Evolutionary conservation across 2,888 invertebrate species (phyloP).

Genomic region (Trilocha varians): DNA sequence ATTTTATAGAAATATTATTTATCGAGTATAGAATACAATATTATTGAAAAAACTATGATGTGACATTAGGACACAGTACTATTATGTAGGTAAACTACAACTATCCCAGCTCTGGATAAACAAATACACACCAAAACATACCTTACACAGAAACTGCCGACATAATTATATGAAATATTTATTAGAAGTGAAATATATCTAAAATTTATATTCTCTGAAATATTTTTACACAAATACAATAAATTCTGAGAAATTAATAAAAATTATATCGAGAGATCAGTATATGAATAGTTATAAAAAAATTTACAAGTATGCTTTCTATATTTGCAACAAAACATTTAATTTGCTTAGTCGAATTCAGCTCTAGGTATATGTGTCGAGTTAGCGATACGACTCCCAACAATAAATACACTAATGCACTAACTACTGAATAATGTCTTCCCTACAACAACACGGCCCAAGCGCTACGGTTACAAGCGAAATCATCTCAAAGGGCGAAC

Average conservation of each 20-base stretch:
- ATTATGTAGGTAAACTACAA: conserved; percentile 53
- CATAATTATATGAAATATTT: conserved; percentile 51
- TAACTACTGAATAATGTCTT: conserved; percentile 53
- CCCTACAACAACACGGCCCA: conserved; percentile 60
- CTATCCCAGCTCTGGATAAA: conserved; percentile 54
- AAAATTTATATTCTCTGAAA: conserved; percentile 62
- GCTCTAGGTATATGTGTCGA: conserved; percentile 52
- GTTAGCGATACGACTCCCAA: conserved; percentile 50
- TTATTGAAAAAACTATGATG: conserved; percentile 69
- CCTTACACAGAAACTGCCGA: conserved; percentile 53
- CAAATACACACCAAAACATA: conserved; percentile 48
- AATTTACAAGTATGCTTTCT: conserved; percentile 65
- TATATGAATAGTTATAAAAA: conserved; percentile 70
- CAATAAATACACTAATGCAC: conserved; percentile 62
- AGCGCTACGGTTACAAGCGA: conserved; percentile 39
- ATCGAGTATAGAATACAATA: conserved; percentile 72
- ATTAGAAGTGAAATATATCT: conserved; percentile 53
- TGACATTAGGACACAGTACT: conserved; percentile 67
- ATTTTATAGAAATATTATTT: conserved; percentile 70
- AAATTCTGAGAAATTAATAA: conserved; percentile 67
- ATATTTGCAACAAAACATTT: conserved; percentile 55
- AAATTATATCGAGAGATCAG: conserved; percentile 72
- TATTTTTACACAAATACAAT: conserved; percentile 64
- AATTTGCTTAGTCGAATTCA: conserved; percentile 48
- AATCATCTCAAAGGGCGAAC: conserved; percentile 20